Conservation (phyloP, 2,888 invertebrate genomes). For the Physocephala rufipes region DNA sequence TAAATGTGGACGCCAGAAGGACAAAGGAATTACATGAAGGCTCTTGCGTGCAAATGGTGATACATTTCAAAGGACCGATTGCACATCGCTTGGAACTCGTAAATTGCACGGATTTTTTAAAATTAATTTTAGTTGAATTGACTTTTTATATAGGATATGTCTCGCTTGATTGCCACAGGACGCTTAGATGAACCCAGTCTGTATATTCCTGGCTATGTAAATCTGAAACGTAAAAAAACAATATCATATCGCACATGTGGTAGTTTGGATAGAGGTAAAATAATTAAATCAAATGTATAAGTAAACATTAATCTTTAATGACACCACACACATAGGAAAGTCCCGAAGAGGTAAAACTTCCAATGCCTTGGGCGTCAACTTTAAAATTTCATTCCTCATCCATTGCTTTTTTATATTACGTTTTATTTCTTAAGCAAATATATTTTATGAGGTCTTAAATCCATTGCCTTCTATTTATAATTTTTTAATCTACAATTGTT, state of each 20-base stretch:
- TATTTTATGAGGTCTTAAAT: too few relatives aligned
- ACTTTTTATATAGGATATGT: conserved; percentile 69
- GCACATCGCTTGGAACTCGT: conserved; percentile 83
- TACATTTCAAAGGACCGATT: conserved; percentile 87
- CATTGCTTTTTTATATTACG: not conserved
- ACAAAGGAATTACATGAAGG: conserved; percentile 81
- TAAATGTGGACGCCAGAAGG: conserved; percentile 83
- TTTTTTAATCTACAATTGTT: too few relatives aligned
- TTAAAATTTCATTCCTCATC: not conserved
- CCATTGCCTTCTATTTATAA: too few relatives aligned
- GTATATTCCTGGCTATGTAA: conserved; percentile 79
- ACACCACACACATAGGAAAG: conserved; percentile 38
- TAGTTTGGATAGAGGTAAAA: conserved; percentile 77
- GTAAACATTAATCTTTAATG: not conserved
- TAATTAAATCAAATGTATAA: not conserved
- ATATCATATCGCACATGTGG: conserved; percentile 82
- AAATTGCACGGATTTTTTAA: not conserved
- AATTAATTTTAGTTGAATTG: not conserved
- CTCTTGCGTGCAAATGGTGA: conserved; percentile 83
- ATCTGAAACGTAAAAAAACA: conserved; percentile 75
- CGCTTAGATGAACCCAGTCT: conserved; percentile 79
- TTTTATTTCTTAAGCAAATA: too few relatives aligned
- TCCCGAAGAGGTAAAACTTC: conserved; percentile 45
- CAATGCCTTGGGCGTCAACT: conserved; percentile 29
- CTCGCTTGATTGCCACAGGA: conserved; percentile 77